Evolutionary conservation across 1,140 invertebrate genomes (phyloP), one percentile per base, ranked within the genome.

Genomic region (Linepithema humile): DNA sequence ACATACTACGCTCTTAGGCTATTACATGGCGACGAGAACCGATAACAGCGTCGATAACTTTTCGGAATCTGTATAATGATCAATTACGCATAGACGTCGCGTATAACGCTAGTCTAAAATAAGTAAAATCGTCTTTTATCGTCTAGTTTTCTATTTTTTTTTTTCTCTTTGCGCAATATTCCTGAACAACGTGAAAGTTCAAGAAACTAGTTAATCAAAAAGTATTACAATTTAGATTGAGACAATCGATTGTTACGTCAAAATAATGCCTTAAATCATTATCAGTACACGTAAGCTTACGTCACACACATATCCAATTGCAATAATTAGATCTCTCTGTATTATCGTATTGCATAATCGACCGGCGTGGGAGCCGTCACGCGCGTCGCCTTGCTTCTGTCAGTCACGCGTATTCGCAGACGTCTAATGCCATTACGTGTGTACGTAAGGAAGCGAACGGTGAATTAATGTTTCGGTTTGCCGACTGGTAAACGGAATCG

Each of bases 311-410:
- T 32, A 53, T 32, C 35, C 45, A 64, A 77, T 57, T 64, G 48
- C 35, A 55, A 53, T 70, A 80, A 80, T 80, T 70, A 69, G 62
- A 69, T 80, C 48, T 70, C 75, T 70, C 64, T 23, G 26, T 69
- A 70, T 80, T 70, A 80, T 80, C 70, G 64, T 80, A 80, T 70
- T 70, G 55, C 64, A 32, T 69, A 70, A 57, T 70, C 50, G 50
- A 20, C 48, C 35, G 57, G 57, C 35, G 29, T 23, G 70, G 20
- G 70, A 53, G 48, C 45, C 38, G 62, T 80, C 75, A 80, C 65
- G 26, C 48, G 67, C 64, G 48, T 70, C 26, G 26, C n/a, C 55
- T 26, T 32, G 7, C 35, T 17, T 53, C 57, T 78, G 75, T 55
- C 59, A 50, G 57, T 77, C 64, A 70, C 48, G 35, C 35, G 48